Conservation (phyloP, 2,113 vertebrate genomes). For the Balaenoptera acutorostrata region DNA sequence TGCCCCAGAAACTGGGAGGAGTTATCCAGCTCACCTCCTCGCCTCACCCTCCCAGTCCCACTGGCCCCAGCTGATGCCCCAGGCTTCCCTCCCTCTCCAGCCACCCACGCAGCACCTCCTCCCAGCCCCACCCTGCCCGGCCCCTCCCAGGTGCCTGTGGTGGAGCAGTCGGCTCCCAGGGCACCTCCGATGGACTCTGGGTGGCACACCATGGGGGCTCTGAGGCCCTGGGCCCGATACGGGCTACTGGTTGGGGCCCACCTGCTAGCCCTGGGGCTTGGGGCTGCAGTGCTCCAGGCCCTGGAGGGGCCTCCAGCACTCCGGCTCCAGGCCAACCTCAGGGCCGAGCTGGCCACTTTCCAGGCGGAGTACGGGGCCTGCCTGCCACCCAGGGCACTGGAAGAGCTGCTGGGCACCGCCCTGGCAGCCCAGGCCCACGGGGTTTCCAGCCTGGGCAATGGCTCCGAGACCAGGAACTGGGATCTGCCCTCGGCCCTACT, state of each 20-base stretch:
- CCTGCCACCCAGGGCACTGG: conserved; percentile 71
- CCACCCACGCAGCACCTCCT: conserved; percentile 41
- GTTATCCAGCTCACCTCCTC: not conserved
- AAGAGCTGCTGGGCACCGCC: conserved; percentile 66
- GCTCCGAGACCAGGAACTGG: conserved; percentile 64
- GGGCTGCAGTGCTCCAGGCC: conserved; percentile 74
- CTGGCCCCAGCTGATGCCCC: not conserved
- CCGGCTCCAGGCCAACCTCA: conserved; percentile 70
- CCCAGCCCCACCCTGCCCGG: not conserved
- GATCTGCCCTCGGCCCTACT: conserved; percentile 85
- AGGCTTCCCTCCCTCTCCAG: not conserved
- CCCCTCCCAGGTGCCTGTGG: not conserved
- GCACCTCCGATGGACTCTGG: not conserved
- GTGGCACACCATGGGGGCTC: conserved; percentile 44
- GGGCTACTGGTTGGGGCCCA: conserved; percentile 73
- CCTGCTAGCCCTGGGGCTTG: conserved; percentile 75
- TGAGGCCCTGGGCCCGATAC: conserved; percentile 62
- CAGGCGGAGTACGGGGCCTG: conserved; percentile 73
- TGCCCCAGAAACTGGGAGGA: not conserved
- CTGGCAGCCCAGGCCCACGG: conserved; percentile 69
- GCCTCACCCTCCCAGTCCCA: not conserved
- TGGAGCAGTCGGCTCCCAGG: not conserved
- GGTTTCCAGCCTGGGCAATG: conserved; percentile 70
- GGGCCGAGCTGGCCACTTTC: conserved; percentile 70
- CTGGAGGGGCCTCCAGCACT: conserved; percentile 77